Evolutionary conservation across 2,888 invertebrate species (phyloP), one percentile per base, ranked within the genome.

Genomic region (Meteorus cinctellus): DNA sequence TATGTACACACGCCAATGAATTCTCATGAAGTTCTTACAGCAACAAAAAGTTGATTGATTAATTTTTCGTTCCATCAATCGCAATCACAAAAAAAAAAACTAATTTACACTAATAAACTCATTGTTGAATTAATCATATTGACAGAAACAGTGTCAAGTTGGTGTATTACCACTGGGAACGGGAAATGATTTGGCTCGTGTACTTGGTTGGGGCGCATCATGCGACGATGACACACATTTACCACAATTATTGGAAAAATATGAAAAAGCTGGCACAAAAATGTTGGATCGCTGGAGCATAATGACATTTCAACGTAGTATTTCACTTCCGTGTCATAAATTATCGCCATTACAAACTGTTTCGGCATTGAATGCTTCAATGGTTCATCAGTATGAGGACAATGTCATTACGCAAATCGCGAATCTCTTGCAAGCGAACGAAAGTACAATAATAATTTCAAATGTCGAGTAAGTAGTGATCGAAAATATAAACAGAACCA

Each of bases 251-350:
- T 91, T 99, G 59, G 98, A 98, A 88, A 95, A 96, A 81, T 97
- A 98, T 89, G 98, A 98, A 90, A 95, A 96, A 83, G 98, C 98
- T n/a, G 96, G 97, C 86, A 97, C 97, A 72, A 98, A 98, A 91
- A 98, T 98, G 96, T 92, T 99, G 69, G 98, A 98, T 90, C 94
- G 98, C 83, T 98, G 98, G 98, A 97, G 97, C 86, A 96, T 98
- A 82, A 96, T 98, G 96, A 96, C 97, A 8, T 97, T 96, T 87
- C 96, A 96, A 89, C 92, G 96, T 72, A 92, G 93, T 77, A 92
- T 94, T 75, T 92, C 95, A 0, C 90, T 95, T 83, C 91, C 93
- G 8, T 90, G 90, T 48, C 90, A 90, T 59, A 89, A 89, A 77
- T 89, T 90, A 86, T 92, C 93, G 1, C 85, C 91, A 41, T 90